These are phyloP conservation scores for Enteromius paludinosus DNA, from an alignment of 2,797 vertebrate species.

Conservation along the genomic window DNA sequence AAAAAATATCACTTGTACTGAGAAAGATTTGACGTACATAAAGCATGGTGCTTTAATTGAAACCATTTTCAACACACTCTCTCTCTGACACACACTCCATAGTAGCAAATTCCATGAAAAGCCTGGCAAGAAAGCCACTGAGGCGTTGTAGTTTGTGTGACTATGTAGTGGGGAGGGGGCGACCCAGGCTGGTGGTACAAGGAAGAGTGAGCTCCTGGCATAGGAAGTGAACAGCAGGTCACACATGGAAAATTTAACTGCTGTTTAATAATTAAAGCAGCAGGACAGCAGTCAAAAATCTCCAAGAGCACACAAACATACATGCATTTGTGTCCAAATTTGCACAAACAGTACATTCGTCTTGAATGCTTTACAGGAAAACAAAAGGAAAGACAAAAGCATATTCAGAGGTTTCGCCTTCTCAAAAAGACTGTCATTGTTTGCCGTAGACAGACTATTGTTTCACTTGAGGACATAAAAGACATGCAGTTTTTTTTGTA, in stretches of 20 bases:
- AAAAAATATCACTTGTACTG: not conserved
- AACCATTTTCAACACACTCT: not conserved
- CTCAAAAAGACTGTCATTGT: not conserved
- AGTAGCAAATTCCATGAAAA: constrained; percentile 31
- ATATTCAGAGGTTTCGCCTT: not conserved
- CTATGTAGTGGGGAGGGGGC: constrained; percentile 4
- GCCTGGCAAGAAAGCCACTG: constrained; percentile 13
- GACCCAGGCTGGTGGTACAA: constrained; percentile 38
- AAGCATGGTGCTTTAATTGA: constrained; percentile 1
- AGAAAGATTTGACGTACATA: constrained; percentile 6
- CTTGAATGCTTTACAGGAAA: constrained; percentile 4
- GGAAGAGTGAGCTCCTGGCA: constrained; percentile 45
- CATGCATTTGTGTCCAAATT: not conserved
- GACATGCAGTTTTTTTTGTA: not conserved
- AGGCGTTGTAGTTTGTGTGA: constrained; percentile 9
- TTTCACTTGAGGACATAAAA: constrained; percentile 17
- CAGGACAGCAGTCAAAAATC: constrained; percentile 46
- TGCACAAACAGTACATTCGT: constrained; percentile 13
- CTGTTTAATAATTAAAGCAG: constrained; percentile 63
- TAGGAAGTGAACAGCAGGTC: constrained; percentile 56
- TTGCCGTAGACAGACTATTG: constrained; percentile 11
- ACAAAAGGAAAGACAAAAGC: constrained; percentile 23
- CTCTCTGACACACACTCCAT: not conserved
- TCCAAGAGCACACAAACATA: constrained; percentile 21
- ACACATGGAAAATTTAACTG: constrained; percentile 61